Conservation (phyloP, 35 echinoderm and acorn worm species). For the Acanthaster planci region DNA sequence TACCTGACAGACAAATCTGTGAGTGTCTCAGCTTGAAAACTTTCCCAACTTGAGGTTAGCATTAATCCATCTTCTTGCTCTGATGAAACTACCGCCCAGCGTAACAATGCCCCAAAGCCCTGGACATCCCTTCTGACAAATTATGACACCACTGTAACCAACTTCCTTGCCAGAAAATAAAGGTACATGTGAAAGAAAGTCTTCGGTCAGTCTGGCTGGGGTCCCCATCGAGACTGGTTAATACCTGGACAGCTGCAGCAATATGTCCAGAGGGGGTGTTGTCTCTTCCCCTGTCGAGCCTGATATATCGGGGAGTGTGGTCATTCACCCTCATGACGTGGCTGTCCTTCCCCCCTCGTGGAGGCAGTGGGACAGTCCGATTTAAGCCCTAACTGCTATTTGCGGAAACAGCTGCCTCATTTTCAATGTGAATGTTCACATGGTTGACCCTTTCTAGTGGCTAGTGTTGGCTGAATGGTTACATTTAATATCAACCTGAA, state of each 20-base stretch:
- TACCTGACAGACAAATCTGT: too few species aligned
- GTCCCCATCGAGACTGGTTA: not conserved
- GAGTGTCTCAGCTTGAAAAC: too few species aligned
- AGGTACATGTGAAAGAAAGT: not conserved
- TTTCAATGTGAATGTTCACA: too few species aligned
- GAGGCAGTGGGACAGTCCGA: not conserved
- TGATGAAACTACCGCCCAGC: not conserved
- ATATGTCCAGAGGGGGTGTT: slow-evolving; percentile 17
- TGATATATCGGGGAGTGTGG: not conserved
- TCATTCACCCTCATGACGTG: slow-evolving; percentile 12
- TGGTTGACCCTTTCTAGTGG: too few species aligned
- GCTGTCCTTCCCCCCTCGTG: not conserved
- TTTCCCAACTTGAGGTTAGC: too few species aligned
- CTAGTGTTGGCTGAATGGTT: too few species aligned
- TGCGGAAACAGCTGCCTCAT: too few species aligned
- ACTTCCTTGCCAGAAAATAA: too few species aligned
- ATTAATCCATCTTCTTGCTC: too few species aligned
- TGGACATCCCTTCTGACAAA: slow-evolving; percentile 6
- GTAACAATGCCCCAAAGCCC: not conserved
- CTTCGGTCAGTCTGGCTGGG: not conserved
- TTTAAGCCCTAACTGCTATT: too few species aligned
- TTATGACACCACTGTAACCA: slow-evolving; percentile 1
- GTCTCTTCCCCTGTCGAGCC: not conserved
- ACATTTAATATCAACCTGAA: too few species aligned
- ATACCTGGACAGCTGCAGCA: slow-evolving; percentile 18